Evolutionary conservation across 1,140 invertebrate species (phyloP).

Genomic region (Trichonephila clavata): DNA sequence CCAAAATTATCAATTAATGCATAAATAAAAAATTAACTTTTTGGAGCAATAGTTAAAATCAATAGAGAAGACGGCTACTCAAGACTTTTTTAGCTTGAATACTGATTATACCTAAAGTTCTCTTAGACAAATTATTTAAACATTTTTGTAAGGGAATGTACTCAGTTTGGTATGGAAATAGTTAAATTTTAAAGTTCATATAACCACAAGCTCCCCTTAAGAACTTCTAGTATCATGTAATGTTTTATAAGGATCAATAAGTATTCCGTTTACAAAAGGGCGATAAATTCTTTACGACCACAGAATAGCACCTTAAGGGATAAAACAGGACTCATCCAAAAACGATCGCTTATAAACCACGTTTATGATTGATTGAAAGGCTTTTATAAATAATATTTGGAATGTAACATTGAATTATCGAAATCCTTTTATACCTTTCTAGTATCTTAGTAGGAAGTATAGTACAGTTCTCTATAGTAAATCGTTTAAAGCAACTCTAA

Average conservation of each 20-base stretch:
- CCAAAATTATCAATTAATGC: too few relatives aligned
- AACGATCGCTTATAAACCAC: not conserved
- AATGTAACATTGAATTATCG: constrained; percentile 31
- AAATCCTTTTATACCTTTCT: constrained; percentile 6
- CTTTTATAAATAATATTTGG: constrained; percentile 32
- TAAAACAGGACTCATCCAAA: not conserved
- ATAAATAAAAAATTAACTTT: too few relatives aligned
- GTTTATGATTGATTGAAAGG: constrained; percentile 13
- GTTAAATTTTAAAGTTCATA: too few relatives aligned
- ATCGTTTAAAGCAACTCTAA: constrained; percentile 34
- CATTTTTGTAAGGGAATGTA: too few relatives aligned
- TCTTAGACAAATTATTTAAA: too few relatives aligned
- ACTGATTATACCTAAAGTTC: too few relatives aligned
- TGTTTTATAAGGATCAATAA: not conserved
- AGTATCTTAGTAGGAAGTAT: not conserved
- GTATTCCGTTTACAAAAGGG: not conserved
- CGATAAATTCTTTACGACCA: not conserved
- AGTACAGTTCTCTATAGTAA: not conserved
- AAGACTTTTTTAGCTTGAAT: too few relatives aligned
- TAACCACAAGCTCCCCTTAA: not conserved
- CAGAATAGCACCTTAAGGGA: not conserved
- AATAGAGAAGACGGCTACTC: too few relatives aligned
- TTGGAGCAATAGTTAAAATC: too few relatives aligned
- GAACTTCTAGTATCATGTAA: not conserved
- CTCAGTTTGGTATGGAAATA: too few relatives aligned